Evolutionary conservation across 2,113 vertebrate species (phyloP).

Genomic region (Hemicordylus capensis): DNA sequence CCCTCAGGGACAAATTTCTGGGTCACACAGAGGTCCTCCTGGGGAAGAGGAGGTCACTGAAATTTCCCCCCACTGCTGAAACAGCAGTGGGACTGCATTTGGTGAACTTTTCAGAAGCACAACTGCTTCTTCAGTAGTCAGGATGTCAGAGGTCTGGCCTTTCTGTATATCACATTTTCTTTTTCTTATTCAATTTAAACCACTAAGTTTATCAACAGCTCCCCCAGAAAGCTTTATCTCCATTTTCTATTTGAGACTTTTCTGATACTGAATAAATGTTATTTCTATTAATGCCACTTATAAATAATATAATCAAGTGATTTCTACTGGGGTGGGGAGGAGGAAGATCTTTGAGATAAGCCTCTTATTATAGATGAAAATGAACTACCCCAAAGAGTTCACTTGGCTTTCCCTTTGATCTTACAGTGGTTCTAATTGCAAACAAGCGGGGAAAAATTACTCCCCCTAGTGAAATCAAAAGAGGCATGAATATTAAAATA

Average conservation of each 20-base stretch:
- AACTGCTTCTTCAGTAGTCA: too few species aligned
- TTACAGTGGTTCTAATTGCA: neutral
- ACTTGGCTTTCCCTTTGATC: constrained; percentile 27
- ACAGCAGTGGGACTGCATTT: too few species aligned
- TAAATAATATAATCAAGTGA: constrained; percentile 49
- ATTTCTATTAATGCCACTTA: constrained; percentile 52
- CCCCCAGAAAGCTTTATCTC: constrained; percentile 28
- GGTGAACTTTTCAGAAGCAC: too few species aligned
- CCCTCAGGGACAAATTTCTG: too few species aligned
- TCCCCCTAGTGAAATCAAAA: constrained; percentile 48
- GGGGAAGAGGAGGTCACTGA: too few species aligned
- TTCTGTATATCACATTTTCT: neutral
- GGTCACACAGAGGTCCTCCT: too few species aligned
- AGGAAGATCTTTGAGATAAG: constrained; percentile 39
- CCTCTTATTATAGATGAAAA: constrained; percentile 47
- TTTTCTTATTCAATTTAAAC: constrained; percentile 3
- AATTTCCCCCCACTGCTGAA: too few species aligned
- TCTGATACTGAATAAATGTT: constrained; percentile 53
- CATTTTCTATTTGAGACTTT: constrained; percentile 3
- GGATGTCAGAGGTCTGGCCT: neutral
- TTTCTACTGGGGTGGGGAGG: constrained; percentile 23
- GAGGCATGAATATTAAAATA: constrained; percentile 67
- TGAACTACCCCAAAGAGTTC: neutral
- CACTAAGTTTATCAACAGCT: constrained; percentile 15
- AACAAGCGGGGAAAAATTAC: constrained; percentile 28